Conservation (phyloP, 2,113 vertebrate species). For the Phalacrocorax brasilianus region DNA sequence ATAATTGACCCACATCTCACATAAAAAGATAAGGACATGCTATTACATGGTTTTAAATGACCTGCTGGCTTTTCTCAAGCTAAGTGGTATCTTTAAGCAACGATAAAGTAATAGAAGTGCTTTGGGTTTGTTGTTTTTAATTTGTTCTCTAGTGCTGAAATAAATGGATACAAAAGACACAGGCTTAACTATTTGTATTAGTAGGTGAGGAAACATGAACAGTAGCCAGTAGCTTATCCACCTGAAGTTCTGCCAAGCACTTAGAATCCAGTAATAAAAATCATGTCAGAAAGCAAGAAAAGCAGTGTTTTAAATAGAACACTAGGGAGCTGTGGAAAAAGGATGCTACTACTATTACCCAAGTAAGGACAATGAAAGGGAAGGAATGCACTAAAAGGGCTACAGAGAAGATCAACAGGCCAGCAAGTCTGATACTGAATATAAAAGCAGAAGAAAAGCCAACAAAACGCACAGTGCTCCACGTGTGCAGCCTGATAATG, state of each 20-base stretch:
- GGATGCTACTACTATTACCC: not conserved
- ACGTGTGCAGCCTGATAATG: not conserved
- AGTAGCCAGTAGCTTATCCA: not conserved
- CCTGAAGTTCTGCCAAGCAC: not conserved
- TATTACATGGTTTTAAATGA: not conserved
- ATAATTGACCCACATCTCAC: not conserved
- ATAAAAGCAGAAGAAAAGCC: not conserved
- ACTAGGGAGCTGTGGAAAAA: not conserved
- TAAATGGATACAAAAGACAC: not conserved
- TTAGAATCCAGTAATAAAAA: not conserved
- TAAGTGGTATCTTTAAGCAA: not conserved
- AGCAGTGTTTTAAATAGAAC: not conserved
- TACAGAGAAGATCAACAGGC: not conserved
- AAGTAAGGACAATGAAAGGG: not conserved
- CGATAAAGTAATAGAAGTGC: not conserved
- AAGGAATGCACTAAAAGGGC: not conserved
- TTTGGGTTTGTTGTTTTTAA: not conserved
- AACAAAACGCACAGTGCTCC: rapidly evolving
- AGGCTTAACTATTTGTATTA: not conserved
- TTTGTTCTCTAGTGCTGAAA: not conserved
- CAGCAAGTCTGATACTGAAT: rapidly evolving
- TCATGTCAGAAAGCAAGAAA: not conserved
- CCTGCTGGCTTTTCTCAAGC: not conserved
- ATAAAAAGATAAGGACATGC: not conserved
- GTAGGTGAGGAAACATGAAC: not conserved